Conservation (phyloP, 2,113 vertebrate genomes). For the Petaurus breviceps region DNA sequence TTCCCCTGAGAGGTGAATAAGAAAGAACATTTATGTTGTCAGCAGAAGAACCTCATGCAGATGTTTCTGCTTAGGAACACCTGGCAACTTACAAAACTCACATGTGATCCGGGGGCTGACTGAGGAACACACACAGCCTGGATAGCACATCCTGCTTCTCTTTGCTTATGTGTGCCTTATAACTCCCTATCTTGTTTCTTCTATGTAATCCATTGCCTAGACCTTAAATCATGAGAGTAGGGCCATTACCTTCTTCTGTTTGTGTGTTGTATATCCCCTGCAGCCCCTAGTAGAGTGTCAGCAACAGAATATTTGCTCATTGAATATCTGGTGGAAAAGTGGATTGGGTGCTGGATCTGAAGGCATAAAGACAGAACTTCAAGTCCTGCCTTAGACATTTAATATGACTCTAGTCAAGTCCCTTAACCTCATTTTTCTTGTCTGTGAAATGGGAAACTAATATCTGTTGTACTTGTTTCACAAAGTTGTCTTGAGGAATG, state of each 20-base stretch:
- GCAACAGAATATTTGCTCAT: not conserved
- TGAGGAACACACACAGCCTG: not conserved
- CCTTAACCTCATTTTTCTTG: not conserved
- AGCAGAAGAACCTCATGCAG: not conserved
- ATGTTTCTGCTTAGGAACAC: slow-evolving; percentile 5
- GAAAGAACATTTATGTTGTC: slow-evolving; percentile 8
- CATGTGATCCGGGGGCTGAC: not conserved
- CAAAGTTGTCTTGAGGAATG: not conserved
- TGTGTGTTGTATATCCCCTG: not conserved
- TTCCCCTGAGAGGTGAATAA: slow-evolving; percentile 22
- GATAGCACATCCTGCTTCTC: not conserved
- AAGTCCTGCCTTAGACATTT: not conserved
- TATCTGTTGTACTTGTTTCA: not conserved
- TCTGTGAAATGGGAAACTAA: not conserved
- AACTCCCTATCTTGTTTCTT: not conserved
- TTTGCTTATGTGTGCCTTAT: rapidly evolving
- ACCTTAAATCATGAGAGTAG: not conserved
- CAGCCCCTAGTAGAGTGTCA: not conserved
- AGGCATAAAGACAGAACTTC: not conserved
- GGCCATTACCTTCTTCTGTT: not conserved
- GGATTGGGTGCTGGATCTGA: not conserved
- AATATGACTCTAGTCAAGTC: not conserved
- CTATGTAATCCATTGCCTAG: not conserved
- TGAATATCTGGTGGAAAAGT: not conserved
- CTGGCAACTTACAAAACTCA: not conserved